Base-by-base conservation (phyloP, 2,888 invertebrate species). In the Drosophila anomelani region DNA sequence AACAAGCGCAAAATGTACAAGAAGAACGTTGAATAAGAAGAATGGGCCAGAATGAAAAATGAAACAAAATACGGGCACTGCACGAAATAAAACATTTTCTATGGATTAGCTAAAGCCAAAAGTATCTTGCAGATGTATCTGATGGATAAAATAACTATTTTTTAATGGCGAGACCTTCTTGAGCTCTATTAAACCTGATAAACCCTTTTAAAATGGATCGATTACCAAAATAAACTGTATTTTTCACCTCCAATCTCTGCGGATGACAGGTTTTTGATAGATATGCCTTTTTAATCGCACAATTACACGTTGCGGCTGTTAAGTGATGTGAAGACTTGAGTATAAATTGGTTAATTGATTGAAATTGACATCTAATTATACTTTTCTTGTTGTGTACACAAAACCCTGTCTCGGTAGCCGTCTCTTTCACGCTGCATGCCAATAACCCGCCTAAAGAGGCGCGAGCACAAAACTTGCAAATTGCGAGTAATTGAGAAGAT, bases 401-500 rank as follows among this genome's bases (percentile, higher is more conserved):
- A 39, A 51, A 72, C 13, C 41, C 39, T 34, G 10, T 34, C 32
- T 8, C 61, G 8, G 26, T 34, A 17, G 20, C 34, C 23, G 1
- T 61, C 64, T 66, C 64, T 23, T 29, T 66, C 43, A 7, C 66
- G 38, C 66, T 43, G 36, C 49, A 69, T 69, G 56, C 57, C 68
- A 70, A 49, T 56, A 56, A 68, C 68, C 70, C 70, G 39, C 59
- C 51, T 51, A 58, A 70, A 61, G 69, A 59, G 67, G 55, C 59
- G 64, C 67, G 64, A 75, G 69, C 60, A 83, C 67, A 77, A 76
- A 81, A 89, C 77, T 86, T 89, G 86, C 89, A 90, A 90, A 90
- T 88, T 89, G 85, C 81, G 83, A 87, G 88, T 89, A 90, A 89
- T 88, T 88, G 90, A 87, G 88, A 80, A 88, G 88, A 88, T 88